phyloP scores from a whole-genome alignment of 2,113 vertebrate genomes.

The Hippocampus mohnikei region DNA sequence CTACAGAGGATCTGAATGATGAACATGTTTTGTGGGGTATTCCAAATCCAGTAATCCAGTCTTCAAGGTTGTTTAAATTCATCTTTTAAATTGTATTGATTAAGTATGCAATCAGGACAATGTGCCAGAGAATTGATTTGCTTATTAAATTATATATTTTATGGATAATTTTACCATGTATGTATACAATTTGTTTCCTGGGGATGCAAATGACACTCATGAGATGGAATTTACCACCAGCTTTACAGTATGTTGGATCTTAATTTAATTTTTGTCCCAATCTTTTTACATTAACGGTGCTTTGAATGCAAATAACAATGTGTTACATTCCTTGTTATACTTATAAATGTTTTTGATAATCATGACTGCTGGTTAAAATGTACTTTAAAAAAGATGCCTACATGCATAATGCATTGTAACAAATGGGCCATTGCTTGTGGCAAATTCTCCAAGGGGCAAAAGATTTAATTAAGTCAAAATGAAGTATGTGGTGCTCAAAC shows the following conservation, averaged over 20 bases:
- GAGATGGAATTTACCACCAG: background rate
- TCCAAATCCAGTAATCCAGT: too few species aligned
- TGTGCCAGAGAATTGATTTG: too few species aligned
- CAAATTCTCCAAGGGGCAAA: slow-evolving; percentile 9
- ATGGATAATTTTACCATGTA: background rate
- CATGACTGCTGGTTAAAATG: background rate
- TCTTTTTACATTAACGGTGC: background rate
- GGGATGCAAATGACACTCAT: background rate
- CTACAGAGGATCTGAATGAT: too few species aligned
- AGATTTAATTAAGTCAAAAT: slow-evolving; percentile 18
- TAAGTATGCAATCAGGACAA: background rate
- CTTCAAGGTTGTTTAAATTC: background rate
- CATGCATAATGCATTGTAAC: slow-evolving; percentile 7
- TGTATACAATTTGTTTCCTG: background rate
- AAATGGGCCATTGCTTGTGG: slow-evolving; percentile 3
- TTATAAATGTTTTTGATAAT: slow-evolving; percentile 1
- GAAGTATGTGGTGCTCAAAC: background rate
- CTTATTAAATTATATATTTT: too few species aligned
- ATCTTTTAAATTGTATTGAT: background rate
- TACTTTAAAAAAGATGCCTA: background rate
- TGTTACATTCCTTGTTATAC: background rate
- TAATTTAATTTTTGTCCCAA: too few species aligned
- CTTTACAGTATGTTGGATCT: background rate
- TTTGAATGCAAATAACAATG: background rate
- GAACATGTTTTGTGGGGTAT: too few species aligned